Evolutionary conservation across 23 tunicate genomes (phyloP), one percentile per base, ranked within the genome.

Genomic region (Diplosoma virens): DNA sequence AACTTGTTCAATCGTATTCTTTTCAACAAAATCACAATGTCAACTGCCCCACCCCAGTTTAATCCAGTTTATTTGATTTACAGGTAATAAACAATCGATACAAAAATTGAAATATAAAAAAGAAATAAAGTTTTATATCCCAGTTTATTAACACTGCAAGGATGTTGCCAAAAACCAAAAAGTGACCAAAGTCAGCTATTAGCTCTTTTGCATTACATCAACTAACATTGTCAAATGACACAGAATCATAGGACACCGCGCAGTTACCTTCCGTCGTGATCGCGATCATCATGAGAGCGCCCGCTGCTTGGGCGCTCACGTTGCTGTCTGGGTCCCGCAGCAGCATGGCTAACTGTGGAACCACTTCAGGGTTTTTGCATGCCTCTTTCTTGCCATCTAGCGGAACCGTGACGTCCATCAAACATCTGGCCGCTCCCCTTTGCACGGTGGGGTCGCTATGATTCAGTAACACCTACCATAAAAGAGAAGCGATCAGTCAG

Each of bases 351-450:
- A 84, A 72, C 18, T 29, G 31, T 0, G 90, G 82, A 30, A 90
- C 67, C 2, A 90, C 76, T 2, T 59, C 70, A 7, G 33, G 29
- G 76, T 76, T 81, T 32, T 74, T 29, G 64, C 86, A 79, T 17
- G 90, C 97, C 24, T 81, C 90, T 25, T 71, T 71, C 72, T 90
- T 90, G 9, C 97, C 97, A 22, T 34, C 79, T 3, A 84, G 66
- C n/a, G 97, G 97, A 30, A 90, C 90, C 22, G 86, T 80, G 28
- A 84, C 90, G 54, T 90, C 97, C 97, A 90, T 90, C 75, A 90
- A 11, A 30, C 66, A 79, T 37, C 97, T 59, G 1, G 90, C 90
- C 9, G 90, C 90, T 33, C 78, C 60, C 2, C 90, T 75, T 28
- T 89, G 55, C 3, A 90, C 71, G 25, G 11, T 16, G 37, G 78